phyloP scores from a whole-genome alignment of 2,797 vertebrate genomes.

The Arrhamphus sclerolepis region DNA sequence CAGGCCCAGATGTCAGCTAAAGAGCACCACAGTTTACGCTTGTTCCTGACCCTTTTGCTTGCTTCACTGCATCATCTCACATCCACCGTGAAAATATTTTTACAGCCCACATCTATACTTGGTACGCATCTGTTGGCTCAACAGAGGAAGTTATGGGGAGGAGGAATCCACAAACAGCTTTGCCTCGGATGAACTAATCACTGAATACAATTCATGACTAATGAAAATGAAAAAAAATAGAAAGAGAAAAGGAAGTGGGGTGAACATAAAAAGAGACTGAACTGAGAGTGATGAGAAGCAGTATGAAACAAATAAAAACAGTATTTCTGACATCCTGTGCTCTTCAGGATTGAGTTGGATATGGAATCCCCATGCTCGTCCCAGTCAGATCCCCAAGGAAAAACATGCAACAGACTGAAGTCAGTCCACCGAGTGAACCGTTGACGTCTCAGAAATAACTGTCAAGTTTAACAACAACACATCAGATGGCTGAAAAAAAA shows the following conservation, averaged over 20 bases:
- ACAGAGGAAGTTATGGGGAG: slow-evolving; percentile 12
- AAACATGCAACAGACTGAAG: slow-evolving; percentile 55
- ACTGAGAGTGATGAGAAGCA: slow-evolving; percentile 21
- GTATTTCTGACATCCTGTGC: slow-evolving; percentile 1
- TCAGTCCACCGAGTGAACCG: slow-evolving; percentile 48
- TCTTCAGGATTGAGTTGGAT: slow-evolving; percentile 56
- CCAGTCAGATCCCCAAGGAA: slow-evolving; percentile 41
- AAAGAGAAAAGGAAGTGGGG: not conserved
- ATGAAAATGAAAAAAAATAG: not conserved
- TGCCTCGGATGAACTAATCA: slow-evolving; percentile 12
- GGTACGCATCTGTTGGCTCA: slow-evolving; percentile 32
- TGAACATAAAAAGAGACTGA: slow-evolving; percentile 17
- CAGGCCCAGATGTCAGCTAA: too few relatives aligned
- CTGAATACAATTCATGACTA: slow-evolving; percentile 14
- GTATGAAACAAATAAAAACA: slow-evolving; percentile 17
- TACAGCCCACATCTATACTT: slow-evolving; percentile 45
- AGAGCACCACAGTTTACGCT: too few relatives aligned
- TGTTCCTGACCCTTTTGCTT: too few relatives aligned
- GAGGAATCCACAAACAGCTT: slow-evolving; percentile 19
- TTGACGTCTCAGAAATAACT: slow-evolving; percentile 47
- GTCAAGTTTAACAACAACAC: slow-evolving; percentile 39
- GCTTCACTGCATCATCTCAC: too few relatives aligned
- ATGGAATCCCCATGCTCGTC: slow-evolving; percentile 21
- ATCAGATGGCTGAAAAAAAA: slow-evolving; percentile 1
- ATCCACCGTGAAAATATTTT: slow-evolving; percentile 30